Conservation (phyloP, 2,797 vertebrate species). For the Malurus splendens region DNA sequence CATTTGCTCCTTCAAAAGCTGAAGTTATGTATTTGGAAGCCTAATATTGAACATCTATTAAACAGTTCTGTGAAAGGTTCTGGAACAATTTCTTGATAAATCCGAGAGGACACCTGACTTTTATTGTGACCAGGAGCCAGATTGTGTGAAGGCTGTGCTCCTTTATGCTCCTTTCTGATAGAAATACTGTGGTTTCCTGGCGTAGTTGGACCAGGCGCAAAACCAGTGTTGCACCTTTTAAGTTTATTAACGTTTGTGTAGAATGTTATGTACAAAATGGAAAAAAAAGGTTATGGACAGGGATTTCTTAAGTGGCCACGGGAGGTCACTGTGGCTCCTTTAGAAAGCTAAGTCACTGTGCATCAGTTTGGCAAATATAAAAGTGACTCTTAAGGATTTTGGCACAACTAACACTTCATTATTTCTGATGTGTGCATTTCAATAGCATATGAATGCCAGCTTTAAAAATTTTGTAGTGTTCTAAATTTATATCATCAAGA, state of each 20-base stretch:
- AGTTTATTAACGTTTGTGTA: neutral
- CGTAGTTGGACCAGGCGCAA: neutral
- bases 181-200: neutral
- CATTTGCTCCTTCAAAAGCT: neutral
- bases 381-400: neutral
- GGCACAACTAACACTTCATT: neutral
- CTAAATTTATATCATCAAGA: slow-evolving; percentile 34
- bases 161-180: neutral
- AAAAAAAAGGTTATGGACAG: neutral
- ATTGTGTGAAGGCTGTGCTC: neutral
- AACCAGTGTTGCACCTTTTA: neutral
- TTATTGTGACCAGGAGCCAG: neutral
- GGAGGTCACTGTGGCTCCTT: slow-evolving; percentile 38
- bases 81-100: neutral
- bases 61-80: neutral
- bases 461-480: slow-evolving; percentile 4
- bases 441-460: neutral
- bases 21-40: neutral
- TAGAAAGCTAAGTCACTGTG: neutral
- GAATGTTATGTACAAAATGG: neutral
- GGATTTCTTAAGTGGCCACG: slow-evolving; percentile 2
- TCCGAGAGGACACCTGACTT: neutral
- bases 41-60: neutral
- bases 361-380: neutral
- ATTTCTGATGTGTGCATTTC: neutral